These are phyloP conservation scores for Dendrocincla tyrannina DNA, from an alignment of 2,797 vertebrate species.

Conservation along the genomic window DNA sequence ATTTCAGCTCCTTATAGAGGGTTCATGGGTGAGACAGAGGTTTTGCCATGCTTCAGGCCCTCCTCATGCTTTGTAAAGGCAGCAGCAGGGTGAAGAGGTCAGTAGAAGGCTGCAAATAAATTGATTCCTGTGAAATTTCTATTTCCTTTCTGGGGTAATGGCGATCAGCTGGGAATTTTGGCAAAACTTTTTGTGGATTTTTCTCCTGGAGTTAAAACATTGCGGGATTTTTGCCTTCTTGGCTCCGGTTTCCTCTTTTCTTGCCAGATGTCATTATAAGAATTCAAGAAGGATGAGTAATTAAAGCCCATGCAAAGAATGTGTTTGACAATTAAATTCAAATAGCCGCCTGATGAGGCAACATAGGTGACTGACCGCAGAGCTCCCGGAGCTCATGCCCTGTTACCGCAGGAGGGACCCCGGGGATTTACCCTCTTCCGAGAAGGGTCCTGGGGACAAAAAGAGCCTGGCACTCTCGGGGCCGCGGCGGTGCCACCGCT, in stretches of 20 bases:
- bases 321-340: neutral
- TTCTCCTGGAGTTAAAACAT: neutral
- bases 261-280: neutral
- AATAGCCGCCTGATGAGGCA: neutral
- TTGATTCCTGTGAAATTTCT: neutral
- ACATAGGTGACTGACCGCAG: neutral
- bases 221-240: neutral
- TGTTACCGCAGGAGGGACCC: neutral
- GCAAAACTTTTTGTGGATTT: neutral
- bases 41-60: neutral
- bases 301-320: slow-evolving; percentile 17
- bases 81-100: neutral
- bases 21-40: neutral
- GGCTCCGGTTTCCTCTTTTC: neutral
- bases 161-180: neutral
- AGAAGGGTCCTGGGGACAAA: neutral
- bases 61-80: neutral
- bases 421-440: neutral
- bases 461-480: neutral
- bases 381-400: neutral
- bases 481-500: neutral
- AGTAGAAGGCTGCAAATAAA: neutral
- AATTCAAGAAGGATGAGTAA: slow-evolving; percentile 33
- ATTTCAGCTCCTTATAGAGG: neutral
- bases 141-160: neutral